Base-by-base conservation (phyloP, 2,113 vertebrate species). In the Austrofundulus limnaeus region DNA sequence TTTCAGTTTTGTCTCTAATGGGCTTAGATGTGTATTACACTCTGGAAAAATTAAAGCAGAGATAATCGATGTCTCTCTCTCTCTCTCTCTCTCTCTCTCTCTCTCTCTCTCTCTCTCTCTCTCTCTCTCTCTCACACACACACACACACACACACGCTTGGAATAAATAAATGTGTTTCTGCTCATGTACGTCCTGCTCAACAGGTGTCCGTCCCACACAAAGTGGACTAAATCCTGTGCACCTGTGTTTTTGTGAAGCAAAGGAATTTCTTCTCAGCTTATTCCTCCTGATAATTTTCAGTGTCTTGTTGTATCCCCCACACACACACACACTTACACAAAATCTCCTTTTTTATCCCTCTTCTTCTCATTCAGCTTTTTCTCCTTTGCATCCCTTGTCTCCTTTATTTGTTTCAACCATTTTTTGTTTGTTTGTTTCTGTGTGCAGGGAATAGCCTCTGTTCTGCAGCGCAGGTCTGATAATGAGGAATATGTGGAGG, bases 381-480 rank as follows among this genome's bases (percentile, higher is more conserved):
- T 61, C 19, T 67, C n/a, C 57, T 53, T 13, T 25, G 17, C 25
- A 63, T 21, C 69, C 41, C 54, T 1, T 51, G 16, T 21, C 43
- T 59, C 6, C 13, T 68, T 50, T 24, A 69, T 61, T 48, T 65
- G 49, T 34, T 50, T 48, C 10, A 48, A 16, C 47, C 66, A 16
- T 70, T 15, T 39, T 39, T 20, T 47, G 87, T 66, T n/a, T n/a
- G n/a, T n/a, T 64, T 63, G 75, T 55, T 57, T 51, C 51, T 42
- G 43, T 21, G 85, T 83, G 50, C 86, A 99, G 97, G 97, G 97
- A 70, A 96, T 95, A 0, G 96, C 96, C 31, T 98, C 97, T 0
- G 96, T 99, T 50, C 94, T 99, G 66, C 97, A 99, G 91, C 96
- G 97, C 78, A 85, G 97, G 55, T 96, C 97, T 9, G 95, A 96